phyloP scores from a whole-genome alignment of 2,113 vertebrate species.

The Casuarius casuarius region DNA sequence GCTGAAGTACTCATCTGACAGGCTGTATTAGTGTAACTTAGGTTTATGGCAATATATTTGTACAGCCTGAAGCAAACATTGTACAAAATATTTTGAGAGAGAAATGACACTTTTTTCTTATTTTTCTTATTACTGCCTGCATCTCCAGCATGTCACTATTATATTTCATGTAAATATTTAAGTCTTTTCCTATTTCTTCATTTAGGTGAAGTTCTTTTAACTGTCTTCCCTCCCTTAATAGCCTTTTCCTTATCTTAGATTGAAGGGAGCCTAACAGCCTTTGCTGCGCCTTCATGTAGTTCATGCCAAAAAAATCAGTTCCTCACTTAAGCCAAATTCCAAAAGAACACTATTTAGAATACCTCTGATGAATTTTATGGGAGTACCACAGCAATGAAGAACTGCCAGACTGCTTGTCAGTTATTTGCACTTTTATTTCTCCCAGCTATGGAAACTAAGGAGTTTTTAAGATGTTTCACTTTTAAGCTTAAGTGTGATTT shows the following conservation, averaged over 20 bases:
- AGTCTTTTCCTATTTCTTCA: not conserved
- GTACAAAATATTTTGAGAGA: no score
- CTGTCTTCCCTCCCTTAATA: not conserved
- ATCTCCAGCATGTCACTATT: not conserved
- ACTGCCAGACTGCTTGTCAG: not conserved
- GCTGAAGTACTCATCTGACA: no score
- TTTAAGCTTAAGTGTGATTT: not conserved
- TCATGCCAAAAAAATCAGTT: not conserved
- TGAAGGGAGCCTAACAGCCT: no score
- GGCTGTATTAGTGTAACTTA: no score
- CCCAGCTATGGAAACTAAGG: not conserved
- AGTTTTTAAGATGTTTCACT: not conserved
- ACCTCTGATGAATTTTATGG: not conserved
- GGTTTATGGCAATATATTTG: no score
- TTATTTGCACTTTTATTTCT: not conserved
- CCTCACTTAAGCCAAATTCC: not conserved
- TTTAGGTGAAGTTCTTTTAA: not conserved
- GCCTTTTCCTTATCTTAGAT: not conserved
- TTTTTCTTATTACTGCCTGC: not conserved
- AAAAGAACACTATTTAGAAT: no score
- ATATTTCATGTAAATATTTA: not conserved
- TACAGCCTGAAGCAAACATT: no score
- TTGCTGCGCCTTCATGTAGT: no score
- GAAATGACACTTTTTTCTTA: no score
- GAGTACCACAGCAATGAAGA: not conserved